Evolutionary conservation across 2,113 vertebrate genomes (phyloP), one percentile per base, ranked within the genome.

Genomic region (Pica pica): DNA sequence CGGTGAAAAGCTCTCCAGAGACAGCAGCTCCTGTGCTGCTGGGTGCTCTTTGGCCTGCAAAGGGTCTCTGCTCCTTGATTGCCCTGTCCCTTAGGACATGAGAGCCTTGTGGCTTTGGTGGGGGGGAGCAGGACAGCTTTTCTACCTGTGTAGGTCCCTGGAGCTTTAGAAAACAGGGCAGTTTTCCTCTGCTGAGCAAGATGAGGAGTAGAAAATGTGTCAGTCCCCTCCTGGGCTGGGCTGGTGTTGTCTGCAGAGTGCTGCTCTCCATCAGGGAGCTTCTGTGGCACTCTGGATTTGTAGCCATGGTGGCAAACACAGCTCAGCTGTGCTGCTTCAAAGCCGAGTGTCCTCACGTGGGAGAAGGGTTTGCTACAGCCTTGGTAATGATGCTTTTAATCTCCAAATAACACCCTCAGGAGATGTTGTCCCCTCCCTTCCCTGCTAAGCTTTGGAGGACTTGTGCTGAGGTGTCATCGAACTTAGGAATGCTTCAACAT

Each of bases 401-500:
- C 33, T 83, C 49, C 55, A 49, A 50, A 61, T 61, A 83, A 33
- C 14, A 35, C 11, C 26, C n/a, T 78, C 63, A 68, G 53, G 17
- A 64, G 73, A 52, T 70, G 53, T 47, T 16, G 21, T 46, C 28
- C 30, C 44, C 65, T 90, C 59, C 68, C 20, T 94, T 68, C n/a
- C 30, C 55, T 76, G 73, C 78, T 57, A 57, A 85, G 59, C n/a
- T 57, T 77, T 53, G 52, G 86, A 88, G 73, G 55, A 11, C 74
- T 93, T 79, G 27, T 39, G 70, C 89, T 64, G 73, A 70, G 92
- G 65, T 87, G 55, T 92, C 92, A 67, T 55, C 76, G 60, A 0
- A 46, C 53, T 89, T 77, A 89, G 71, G 71, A 91, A 71, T 82
- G 14, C 59, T 96, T 90, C 92, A 96, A 87, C 64, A 82, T 42